Evolutionary conservation across 2,797 vertebrate genomes (phyloP), one percentile per base, ranked within the genome.

Genomic region (Danio aesculapii): DNA sequence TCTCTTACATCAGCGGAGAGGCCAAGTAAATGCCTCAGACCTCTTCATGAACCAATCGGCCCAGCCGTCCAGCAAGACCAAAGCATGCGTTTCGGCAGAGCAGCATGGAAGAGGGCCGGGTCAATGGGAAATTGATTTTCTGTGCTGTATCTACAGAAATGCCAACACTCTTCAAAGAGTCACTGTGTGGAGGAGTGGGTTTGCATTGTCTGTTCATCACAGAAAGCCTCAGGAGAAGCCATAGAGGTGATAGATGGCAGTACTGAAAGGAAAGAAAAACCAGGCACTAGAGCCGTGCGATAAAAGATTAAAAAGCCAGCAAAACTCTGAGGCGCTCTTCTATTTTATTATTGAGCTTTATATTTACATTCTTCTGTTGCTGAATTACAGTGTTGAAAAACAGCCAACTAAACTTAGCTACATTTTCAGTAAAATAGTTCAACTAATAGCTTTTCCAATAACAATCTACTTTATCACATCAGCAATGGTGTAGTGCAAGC

Each of bases 121-220:
- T 88, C 87, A 90, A 84, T 88, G 82, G 86, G 50, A 88, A 89
- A 91, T 88, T 82, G 85, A 90, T 90, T 89, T 88, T 87, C 74
- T 77, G 75, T 70, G 68, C 83, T 83, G 79, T 87, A 82, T 86
- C 84, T 89, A 83, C 85, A 87, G 80, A 88, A 83, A 87, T 75
- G 63, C 69, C 73, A 75, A 79, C 84, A 72, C 66, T 84, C 83
- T 87, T 89, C 81, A 89, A 89, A 90, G 64, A 70, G 66, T 79
- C 66, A 77, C 86, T 81, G 59, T 74, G 79, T 83, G 79, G 79
- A 84, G 55, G 74, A 69, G 61, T 66, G 59, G 58, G 77, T 69
- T 62, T 66, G 85, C 59, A 83, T 81, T 83, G 77, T 83, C 57
- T 83, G 77, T 84, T 84, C 68, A 84, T 88, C 87, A 90, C 61